These are phyloP conservation scores for Acrocyrtus sp. DNA, from an alignment of 2,888 invertebrate genomes.

Conservation along the genomic window DNA sequence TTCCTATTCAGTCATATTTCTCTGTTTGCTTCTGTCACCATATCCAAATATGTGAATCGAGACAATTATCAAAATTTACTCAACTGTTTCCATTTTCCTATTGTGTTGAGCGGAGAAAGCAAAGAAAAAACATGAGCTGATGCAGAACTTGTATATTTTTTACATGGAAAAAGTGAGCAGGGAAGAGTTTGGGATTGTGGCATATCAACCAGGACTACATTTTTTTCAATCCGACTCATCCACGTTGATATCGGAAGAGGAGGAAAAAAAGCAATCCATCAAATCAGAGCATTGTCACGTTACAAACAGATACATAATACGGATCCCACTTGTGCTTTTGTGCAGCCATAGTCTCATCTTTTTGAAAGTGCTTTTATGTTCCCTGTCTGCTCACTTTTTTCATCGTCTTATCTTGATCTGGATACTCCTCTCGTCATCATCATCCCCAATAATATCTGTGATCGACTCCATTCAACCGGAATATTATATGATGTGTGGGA, in stretches of 20 bases:
- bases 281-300: slow-evolving; percentile 45
- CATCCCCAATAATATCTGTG: background rate
- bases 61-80: background rate
- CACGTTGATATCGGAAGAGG: background rate
- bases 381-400: slow-evolving; percentile 9
- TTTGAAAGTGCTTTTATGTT: slow-evolving; percentile 41
- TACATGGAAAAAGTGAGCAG: background rate
- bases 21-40: background rate
- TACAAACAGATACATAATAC: slow-evolving; percentile 39
- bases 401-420: slow-evolving; percentile 2
- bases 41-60: too few relatives aligned
- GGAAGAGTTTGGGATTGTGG: too few relatives aligned
- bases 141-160: too few relatives aligned
- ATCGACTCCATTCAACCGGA: slow-evolving; percentile 36
- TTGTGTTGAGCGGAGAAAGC: background rate
- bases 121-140: too few relatives aligned
- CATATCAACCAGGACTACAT: background rate
- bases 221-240: slow-evolving; percentile 10
- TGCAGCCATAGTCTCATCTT: slow-evolving; percentile 35
- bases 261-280: slow-evolving; percentile 43
- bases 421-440: slow-evolving; percentile 3
- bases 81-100: background rate
- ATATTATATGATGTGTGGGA: slow-evolving; percentile 20
- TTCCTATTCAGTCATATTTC: too few relatives aligned
- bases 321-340: background rate